Percentiles rank a stretch among this genome's conserved stretches.
phyloP scores from a whole-genome alignment of 2,113 vertebrate species.

The Alethe castanea region DNA sequence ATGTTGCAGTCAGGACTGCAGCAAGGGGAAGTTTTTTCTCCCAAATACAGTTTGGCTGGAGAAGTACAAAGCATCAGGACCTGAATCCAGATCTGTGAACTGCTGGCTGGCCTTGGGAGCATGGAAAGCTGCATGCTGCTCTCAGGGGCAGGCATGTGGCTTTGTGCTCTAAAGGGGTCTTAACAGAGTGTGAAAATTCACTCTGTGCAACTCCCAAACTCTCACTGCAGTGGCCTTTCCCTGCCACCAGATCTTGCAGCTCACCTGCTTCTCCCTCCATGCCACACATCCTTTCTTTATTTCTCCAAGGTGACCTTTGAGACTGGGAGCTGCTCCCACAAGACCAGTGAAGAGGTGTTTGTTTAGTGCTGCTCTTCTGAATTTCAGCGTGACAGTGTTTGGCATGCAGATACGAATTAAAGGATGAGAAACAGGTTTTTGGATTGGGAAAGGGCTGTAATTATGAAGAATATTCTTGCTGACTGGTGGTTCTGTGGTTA shows the following conservation, averaged over 20 bases:
- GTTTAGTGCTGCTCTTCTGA: background rate
- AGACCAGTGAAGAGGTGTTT: background rate
- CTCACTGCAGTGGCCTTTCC: background rate
- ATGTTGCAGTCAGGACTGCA: background rate
- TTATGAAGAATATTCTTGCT: background rate
- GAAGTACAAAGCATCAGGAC: background rate
- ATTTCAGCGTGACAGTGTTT: background rate
- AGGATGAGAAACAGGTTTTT: background rate
- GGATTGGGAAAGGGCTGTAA: background rate
- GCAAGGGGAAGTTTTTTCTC: background rate
- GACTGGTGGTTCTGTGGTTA: background rate
- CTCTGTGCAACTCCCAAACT: background rate
- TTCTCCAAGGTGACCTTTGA: background rate
- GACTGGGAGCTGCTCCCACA: background rate
- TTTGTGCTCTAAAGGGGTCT: background rate
- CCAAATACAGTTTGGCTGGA: background rate
- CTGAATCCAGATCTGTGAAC: background rate
- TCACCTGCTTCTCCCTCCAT: background rate
- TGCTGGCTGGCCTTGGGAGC: background rate
- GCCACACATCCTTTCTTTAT: background rate
- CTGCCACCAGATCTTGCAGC: background rate
- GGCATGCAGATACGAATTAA: background rate
- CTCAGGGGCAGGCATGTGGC: accelerated
- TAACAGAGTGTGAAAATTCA: background rate
- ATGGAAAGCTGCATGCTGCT: background rate